Conservation (phyloP, 2,113 vertebrate genomes). For the Eudyptes chrysolophus region DNA sequence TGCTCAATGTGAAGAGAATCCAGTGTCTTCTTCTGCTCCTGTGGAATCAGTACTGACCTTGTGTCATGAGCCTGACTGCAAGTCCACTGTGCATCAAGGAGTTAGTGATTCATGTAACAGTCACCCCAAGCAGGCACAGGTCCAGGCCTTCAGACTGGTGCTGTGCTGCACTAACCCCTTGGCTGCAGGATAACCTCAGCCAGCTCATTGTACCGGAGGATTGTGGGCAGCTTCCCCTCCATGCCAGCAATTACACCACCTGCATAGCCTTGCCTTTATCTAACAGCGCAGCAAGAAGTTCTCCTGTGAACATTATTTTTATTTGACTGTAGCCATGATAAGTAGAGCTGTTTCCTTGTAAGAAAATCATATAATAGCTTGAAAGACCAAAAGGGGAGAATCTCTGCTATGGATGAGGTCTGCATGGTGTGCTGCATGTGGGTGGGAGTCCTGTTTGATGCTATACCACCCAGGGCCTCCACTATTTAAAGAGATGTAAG, state of each 20-base stretch:
- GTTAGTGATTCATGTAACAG: rapidly evolving
- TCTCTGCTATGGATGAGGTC: not conserved
- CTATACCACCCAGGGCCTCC: not conserved
- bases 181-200: not conserved
- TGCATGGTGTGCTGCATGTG: not conserved
- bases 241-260: not conserved
- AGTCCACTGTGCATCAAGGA: rapidly evolving
- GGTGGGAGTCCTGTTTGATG: not conserved
- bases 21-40: not conserved
- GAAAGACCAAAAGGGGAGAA: not conserved
- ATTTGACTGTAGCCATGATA: not conserved
- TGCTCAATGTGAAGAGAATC: not conserved
- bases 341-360: not conserved
- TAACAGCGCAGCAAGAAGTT: not conserved
- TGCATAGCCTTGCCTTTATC: not conserved
- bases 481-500: not conserved
- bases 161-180: not conserved
- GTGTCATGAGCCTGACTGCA: rapidly evolving
- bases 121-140: not conserved
- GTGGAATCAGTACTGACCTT: not conserved
- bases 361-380: not conserved
- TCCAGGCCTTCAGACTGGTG: not conserved
- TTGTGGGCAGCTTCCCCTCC: not conserved
- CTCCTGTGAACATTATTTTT: not conserved
- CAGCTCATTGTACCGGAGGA: not conserved